Percentiles rank a stretch among this genome's conserved stretches.
These are phyloP conservation scores for Himalopsyche japonica DNA, from an alignment of 2,888 invertebrate species.

Conservation along the genomic window DNA sequence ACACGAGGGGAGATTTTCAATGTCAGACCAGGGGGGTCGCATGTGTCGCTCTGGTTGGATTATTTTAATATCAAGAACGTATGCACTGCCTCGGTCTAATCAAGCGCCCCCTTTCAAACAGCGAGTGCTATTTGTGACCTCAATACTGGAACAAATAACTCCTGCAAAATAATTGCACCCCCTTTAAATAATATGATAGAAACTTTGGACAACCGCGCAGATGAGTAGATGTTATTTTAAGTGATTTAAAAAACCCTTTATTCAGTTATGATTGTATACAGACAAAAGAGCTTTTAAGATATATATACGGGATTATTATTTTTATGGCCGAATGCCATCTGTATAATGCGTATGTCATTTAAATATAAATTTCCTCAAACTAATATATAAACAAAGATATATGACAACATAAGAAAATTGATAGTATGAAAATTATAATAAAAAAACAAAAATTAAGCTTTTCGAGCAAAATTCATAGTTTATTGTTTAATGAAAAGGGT, in stretches of 20 bases:
- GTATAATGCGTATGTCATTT: background rate
- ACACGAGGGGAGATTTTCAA: background rate
- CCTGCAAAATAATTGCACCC: background rate
- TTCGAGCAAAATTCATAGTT: too few species aligned
- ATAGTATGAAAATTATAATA: too few species aligned
- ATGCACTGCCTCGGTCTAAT: constrained; percentile 7
- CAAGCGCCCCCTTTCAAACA: background rate
- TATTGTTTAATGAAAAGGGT: too few species aligned
- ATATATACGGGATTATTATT: background rate
- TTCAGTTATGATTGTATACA: background rate
- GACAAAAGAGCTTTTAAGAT: background rate
- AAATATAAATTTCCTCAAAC: too few species aligned
- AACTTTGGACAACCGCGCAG: background rate
- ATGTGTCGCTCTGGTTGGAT: constrained; percentile 17
- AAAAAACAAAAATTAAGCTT: too few species aligned
- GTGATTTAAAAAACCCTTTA: background rate
- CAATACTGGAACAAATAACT: constrained; percentile 1
- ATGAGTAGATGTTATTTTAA: background rate
- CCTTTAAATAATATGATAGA: background rate
- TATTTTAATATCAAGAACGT: constrained; percentile 26
- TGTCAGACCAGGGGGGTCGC: constrained; percentile 18
- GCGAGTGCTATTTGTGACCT: background rate
- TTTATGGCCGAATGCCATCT: background rate
- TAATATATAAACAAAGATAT: too few species aligned
- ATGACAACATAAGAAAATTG: too few species aligned